Conservation (phyloP, 2,888 invertebrate genomes). For the Abrostola triplasia region DNA sequence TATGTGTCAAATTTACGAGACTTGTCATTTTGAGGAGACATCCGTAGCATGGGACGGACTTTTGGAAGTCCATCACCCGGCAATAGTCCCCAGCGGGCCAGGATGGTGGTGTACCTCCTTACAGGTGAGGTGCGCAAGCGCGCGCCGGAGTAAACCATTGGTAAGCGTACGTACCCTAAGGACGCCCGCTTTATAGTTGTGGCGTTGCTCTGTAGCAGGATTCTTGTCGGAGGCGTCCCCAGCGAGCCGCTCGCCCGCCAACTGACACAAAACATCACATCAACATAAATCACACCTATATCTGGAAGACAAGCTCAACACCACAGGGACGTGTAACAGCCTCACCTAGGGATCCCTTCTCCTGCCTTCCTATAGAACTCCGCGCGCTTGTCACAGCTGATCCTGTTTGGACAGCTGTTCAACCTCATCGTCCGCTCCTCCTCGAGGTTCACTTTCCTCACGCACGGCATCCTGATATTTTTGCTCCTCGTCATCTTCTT, state of each 20-base stretch:
- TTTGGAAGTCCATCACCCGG: no score
- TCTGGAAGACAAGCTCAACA: no score
- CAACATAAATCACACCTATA: no score
- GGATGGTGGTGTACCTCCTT: no score
- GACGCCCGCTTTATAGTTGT: constrained; percentile 81
- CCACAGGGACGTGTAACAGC: no score
- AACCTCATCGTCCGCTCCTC: constrained; percentile 62
- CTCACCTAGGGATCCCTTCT: constrained; percentile 76
- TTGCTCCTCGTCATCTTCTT: constrained; percentile 50
- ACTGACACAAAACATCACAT: constrained; percentile 54
- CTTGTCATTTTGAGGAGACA: no score
- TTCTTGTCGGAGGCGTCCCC: constrained; percentile 68
- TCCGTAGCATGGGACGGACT: no score
- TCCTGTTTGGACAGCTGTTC: constrained; percentile 67
- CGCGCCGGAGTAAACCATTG: no score
- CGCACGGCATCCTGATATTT: constrained; percentile 53
- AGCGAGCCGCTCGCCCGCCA: constrained; percentile 74
- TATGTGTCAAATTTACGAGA: no score
- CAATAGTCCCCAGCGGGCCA: no score
- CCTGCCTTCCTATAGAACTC: constrained; percentile 77
- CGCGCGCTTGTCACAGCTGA: constrained; percentile 63
- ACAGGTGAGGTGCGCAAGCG: no score
- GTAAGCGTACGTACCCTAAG: constrained; percentile 68
- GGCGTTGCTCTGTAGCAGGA: constrained; percentile 77
- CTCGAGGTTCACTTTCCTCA: constrained; percentile 62